Base-by-base conservation (phyloP, 1,140 invertebrate species). In the Cardiocondyla obscurior region DNA sequence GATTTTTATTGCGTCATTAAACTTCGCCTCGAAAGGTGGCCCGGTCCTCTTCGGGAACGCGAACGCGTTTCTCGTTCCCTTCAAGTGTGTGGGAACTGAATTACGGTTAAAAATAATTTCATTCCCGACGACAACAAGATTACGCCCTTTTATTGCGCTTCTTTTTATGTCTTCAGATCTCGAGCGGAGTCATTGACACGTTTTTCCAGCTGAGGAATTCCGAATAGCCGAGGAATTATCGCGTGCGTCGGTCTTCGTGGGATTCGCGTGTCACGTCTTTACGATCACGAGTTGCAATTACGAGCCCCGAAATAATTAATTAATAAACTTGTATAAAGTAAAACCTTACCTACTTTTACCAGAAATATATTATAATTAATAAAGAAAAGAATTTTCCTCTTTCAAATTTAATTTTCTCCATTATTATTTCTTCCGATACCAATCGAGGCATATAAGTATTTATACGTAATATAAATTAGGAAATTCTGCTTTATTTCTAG, bases 1-100 rank as follows among this genome's bases (percentile, higher is more conserved):
- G 85, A 90, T 91, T 91, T 92, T 92, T 91, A 92, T 90, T 88
- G 90, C 91, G 88, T 89, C 90, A 91, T 92, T 91, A 92, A 91
- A 91, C 85, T 87, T 91, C 81, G 85, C 88, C 86, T 88, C 84
- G 84, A 87, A 84, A 90, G 86, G 82, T 90, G 85, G 89, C 82
- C 85, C 83, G 62, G 82, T 87, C 84, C 84, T 81, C 62, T 76
- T 83, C 46, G 84, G 62, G 64, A 58, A 30, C 73, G 44, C 58
- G 22, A 62, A 16, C 30, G 39, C 36, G 46, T 46, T 39, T 19
- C 46, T 19, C 60, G 73, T 53, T 76, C 83, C 83, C 81, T 36
- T 72, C 16, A 73, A 25, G 86, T 87, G 87, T 90, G 58, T 69
- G 88, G 82, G 83, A 91, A 91, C 89, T 88, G 73, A 83, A 90